These are phyloP conservation scores for Penaeus japonicus DNA, from an alignment of 1,140 invertebrate genomes.

Conservation along the genomic window DNA sequence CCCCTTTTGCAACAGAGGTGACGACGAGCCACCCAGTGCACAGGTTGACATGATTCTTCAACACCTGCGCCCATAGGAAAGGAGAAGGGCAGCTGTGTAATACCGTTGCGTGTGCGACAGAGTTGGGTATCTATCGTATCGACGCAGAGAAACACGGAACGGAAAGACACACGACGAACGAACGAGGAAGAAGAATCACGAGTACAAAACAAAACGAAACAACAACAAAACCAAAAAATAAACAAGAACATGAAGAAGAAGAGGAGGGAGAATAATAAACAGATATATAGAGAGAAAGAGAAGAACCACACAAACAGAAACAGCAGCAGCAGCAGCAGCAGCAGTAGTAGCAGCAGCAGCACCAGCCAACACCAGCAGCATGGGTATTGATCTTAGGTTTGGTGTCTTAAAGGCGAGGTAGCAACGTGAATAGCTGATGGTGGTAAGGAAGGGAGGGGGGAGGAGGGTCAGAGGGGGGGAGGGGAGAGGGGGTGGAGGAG, in stretches of 20 bases:
- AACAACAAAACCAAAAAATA: too few relatives aligned
- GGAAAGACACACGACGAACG: too few relatives aligned
- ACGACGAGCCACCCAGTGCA: too few relatives aligned
- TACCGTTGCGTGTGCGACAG: too few relatives aligned
- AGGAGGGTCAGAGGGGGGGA: neutral
- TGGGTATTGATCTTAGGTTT: conserved; percentile 11
- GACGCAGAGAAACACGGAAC: too few relatives aligned
- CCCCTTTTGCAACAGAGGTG: too few relatives aligned
- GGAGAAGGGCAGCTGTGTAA: too few relatives aligned
- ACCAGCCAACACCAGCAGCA: neutral
- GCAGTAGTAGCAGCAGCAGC: neutral
- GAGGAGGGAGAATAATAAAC: neutral
- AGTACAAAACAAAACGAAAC: too few relatives aligned
- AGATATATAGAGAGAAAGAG: neutral
- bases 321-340: neutral
- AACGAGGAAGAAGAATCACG: too few relatives aligned
- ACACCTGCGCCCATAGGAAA: too few relatives aligned
- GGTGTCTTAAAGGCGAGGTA: conserved; percentile 4
- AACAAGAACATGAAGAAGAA: neutral
- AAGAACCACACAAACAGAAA: neutral
- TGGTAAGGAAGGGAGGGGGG: neutral
- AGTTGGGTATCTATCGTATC: too few relatives aligned
- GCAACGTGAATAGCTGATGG: neutral
- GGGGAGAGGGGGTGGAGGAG: neutral
- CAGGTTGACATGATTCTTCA: too few relatives aligned